These are phyloP conservation scores for Eumacrocentrus americanus DNA, from an alignment of 2,888 invertebrate species.

Conservation along the genomic window DNA sequence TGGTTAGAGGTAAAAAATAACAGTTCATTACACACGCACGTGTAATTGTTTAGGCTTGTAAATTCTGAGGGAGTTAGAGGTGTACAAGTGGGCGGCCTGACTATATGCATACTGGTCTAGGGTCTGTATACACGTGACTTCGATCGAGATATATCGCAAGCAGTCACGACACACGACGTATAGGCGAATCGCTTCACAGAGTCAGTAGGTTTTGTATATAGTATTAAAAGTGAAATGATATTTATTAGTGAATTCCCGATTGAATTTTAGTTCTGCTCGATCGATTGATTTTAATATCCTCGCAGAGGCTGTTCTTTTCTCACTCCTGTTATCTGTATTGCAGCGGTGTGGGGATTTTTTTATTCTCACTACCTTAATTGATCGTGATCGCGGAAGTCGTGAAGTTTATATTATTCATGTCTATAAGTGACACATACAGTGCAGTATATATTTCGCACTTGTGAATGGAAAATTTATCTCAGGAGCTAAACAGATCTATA, in stretches of 20 bases:
- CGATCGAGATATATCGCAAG: conserved; percentile 35
- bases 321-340: background rate
- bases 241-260: conserved; percentile 14
- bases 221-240: background rate
- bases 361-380: background rate
- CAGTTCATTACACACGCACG: conserved; percentile 12
- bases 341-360: background rate
- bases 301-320: no score
- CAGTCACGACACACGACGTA: conserved; percentile 37
- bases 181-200: background rate
- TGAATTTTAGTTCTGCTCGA: background rate
- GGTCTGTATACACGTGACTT: conserved; percentile 14
- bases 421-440: background rate
- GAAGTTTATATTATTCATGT: background rate
- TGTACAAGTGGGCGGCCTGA: conserved; percentile 14
- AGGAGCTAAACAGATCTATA: conserved; percentile 6
- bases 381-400: conserved; percentile 11
- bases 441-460: background rate
- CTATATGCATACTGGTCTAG: conserved; percentile 3
- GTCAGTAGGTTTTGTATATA: background rate
- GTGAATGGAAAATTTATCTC: conserved; percentile 14
- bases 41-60: conserved; percentile 20
- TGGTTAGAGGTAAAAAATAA: background rate
- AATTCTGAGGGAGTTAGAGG: conserved; percentile 8
- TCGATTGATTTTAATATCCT: conserved; percentile 7